phyloP scores from a whole-genome alignment of 1,140 invertebrate genomes.

The Pantala flavescens region DNA sequence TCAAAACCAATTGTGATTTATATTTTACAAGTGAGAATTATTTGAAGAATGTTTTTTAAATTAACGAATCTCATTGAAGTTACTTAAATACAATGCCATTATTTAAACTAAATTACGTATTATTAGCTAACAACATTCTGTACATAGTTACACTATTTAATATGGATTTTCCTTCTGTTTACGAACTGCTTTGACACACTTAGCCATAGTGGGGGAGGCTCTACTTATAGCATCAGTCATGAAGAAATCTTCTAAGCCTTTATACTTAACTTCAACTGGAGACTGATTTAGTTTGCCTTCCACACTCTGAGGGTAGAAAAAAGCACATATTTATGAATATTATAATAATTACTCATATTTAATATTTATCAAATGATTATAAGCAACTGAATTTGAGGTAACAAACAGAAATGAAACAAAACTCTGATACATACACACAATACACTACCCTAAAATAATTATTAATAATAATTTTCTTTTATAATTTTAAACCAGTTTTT shows the following conservation, averaged over 20 bases:
- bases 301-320: slow-evolving; percentile 41
- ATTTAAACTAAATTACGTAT: too few relatives aligned
- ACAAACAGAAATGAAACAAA: slow-evolving; percentile 12
- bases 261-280: slow-evolving; percentile 65
- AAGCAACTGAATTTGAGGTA: neutral
- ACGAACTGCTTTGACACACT: slow-evolving; percentile 83
- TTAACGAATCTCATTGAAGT: too few relatives aligned
- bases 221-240: slow-evolving; percentile 95
- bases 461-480: too few relatives aligned
- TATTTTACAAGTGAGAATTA: too few relatives aligned
- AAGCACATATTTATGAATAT: slow-evolving; percentile 11
- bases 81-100: too few relatives aligned
- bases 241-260: slow-evolving; percentile 86
- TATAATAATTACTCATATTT: slow-evolving; percentile 13
- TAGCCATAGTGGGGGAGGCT: slow-evolving; percentile 97
- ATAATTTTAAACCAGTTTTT: too few relatives aligned
- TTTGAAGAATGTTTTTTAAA: too few relatives aligned
- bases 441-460: too few relatives aligned
- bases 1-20: too few relatives aligned
- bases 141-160: slow-evolving; percentile 23
- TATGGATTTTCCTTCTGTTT: slow-evolving; percentile 57
- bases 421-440: neutral
- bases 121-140: too few relatives aligned
- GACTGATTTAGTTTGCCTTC: slow-evolving; percentile 42
- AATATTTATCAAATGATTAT: neutral